Base-by-base conservation (phyloP, 1,140 invertebrate genomes). In the Drosophila ogumai region DNA sequence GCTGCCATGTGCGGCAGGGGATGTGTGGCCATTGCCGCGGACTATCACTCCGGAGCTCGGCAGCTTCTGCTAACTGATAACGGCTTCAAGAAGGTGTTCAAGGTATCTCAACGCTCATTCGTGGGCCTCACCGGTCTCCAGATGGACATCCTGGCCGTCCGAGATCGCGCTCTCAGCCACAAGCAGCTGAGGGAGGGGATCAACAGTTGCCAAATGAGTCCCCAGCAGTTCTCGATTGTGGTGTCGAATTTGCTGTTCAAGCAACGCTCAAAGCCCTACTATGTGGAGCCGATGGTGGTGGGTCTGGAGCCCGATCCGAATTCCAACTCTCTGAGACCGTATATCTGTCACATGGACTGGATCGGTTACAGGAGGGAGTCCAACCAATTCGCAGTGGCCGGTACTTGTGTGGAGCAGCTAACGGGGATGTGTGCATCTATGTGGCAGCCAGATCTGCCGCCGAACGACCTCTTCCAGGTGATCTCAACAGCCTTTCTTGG, bases 1-100 rank as follows among this genome's bases (percentile, higher is more conserved):
- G 31, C 17, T 12, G 49, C 49, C 1, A 52, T 52, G 49, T 34
- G 31, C 3, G 49, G 49, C 49, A 52, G 34, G 49, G 31, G 34
- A 4, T 52, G 49, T 34, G 49, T 52, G 17, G 17, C 17, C 17
- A 52, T 52, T 5, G 49, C 49, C 49, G 19, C 49, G 31, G 49
- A 52, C 0, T 19, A 34, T 7, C 1, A 19, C 13, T 10, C 49
- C 6, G 31, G 6, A 1, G 25, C 6, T 28, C 25, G 25, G 25
- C 5, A 28, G 25, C 25, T 28, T 28, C 25, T 6, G 6, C 25
- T 6, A 0, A 28, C 25, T 6, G 25, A 28, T 28, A 28, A 28
- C 6, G 25, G 25, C 31, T 52, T 52, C 49, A 32, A 52, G 12
- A 52, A 34, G 17, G 9, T 52, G 10, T 52, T 52, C 17, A 13